Percentiles rank a stretch among this genome's conserved stretches.
Conservation (phyloP, 2,888 invertebrate genomes). For the Dromius quadrimaculatus region DNA sequence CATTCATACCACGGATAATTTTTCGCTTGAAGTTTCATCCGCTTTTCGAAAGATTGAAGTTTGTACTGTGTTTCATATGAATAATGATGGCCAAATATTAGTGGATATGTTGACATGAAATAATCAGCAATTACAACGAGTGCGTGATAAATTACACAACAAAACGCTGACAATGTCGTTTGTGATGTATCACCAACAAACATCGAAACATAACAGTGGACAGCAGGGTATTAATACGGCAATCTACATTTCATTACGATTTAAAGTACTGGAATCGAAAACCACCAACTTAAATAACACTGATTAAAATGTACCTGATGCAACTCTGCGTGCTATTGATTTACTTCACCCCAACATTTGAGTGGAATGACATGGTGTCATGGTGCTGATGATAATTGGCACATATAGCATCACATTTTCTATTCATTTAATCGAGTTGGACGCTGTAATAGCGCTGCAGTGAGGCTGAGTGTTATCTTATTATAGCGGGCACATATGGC, state of each 20-base stretch:
- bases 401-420: slow-evolving; percentile 49
- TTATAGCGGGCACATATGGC: slow-evolving; percentile 63
- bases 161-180: slow-evolving; percentile 41
- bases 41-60: slow-evolving; percentile 1
- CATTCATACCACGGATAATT: slow-evolving; percentile 50
- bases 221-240: slow-evolving; percentile 42
- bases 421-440: slow-evolving; percentile 48
- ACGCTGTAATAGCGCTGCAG: slow-evolving; percentile 52
- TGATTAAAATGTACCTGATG: slow-evolving; percentile 52
- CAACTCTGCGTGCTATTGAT: slow-evolving; percentile 46
- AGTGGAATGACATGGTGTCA: slow-evolving; percentile 46
- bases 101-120: not conserved
- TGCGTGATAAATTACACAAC: slow-evolving; percentile 34
- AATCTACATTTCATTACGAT: slow-evolving; percentile 51
- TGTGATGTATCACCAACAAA: slow-evolving; percentile 30
- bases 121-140: slow-evolving; percentile 34
- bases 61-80: too few relatives aligned
- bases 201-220: slow-evolving; percentile 19
- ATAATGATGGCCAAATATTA: not conserved
- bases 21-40: slow-evolving; percentile 7
- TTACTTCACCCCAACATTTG: not conserved
- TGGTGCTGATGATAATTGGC: slow-evolving; percentile 43
- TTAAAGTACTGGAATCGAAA: slow-evolving; percentile 44
- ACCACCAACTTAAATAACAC: slow-evolving; percentile 36
- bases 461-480: slow-evolving; percentile 61